Base-by-base conservation (phyloP, 2,797 vertebrate species). In the Gila robusta region DNA sequence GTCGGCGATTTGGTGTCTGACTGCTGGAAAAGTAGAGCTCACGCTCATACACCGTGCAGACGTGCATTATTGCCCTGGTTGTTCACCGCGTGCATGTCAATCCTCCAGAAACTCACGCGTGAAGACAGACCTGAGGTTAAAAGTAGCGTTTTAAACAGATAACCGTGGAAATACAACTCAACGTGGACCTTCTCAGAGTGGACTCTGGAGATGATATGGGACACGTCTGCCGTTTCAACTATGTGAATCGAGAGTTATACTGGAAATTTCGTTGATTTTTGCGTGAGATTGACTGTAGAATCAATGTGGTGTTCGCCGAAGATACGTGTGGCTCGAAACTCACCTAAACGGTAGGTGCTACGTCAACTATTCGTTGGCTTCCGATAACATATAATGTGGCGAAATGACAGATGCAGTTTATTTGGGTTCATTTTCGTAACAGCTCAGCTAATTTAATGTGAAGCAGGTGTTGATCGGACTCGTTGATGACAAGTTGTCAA, bases 261-360 rank as follows among this genome's bases (percentile, higher is more conserved):
- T 77, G 70, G 71, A 76, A 35, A 76, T 49, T 70, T 77, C 47
- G 69, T 67, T 81, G 41, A 39, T 64, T 78, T 78, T 67, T 16
- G n/a, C 44, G 69, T 21, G 26, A 82, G 47, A 79, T 47, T 76
- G 67, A 89, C 92, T 91, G 64, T 89, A 87, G 93, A 93, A 95
- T 95, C 95, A 95, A 96, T 96, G 96, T 91, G 94, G 94, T 91
- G 92, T 94, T 93, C 92, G 93, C 94, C 93, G 95, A 93, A 92
- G 93, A 93, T 93, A 95, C 95, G 94, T 89, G 93, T 90, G 94
- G 96, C 95, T 94, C 95, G 94, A 94, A 95, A 95, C 95, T 96
- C 95, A 95, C 94, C 95, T 94, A 94, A 95, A 95, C 94, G 95
- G 96, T 96, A 96, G 44, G 93, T 73, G 9, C 41, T 73, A 12